These are phyloP conservation scores for Calliopsis andreniformis DNA, from an alignment of 1,140 invertebrate species.

Conservation along the genomic window DNA sequence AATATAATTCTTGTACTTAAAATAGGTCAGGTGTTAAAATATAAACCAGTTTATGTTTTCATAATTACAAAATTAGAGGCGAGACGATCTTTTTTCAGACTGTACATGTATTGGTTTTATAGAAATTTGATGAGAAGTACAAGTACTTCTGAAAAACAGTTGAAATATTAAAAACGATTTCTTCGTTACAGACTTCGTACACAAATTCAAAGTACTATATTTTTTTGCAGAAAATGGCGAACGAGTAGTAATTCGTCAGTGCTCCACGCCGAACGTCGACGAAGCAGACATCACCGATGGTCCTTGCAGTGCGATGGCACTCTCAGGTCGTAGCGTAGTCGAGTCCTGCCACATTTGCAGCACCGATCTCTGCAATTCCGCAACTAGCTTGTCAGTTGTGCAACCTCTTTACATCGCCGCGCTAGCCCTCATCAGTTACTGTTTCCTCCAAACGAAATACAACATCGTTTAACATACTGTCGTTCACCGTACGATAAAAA, in stretches of 20 bases:
- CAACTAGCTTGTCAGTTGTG: slow-evolving; percentile 59
- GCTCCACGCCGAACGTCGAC: slow-evolving; percentile 82
- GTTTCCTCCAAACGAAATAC: slow-evolving; percentile 48
- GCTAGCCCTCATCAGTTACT: slow-evolving; percentile 41
- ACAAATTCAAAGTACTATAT: not conserved
- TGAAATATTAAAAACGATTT: too few relatives aligned
- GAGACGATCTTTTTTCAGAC: too few relatives aligned
- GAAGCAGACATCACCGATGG: slow-evolving; percentile 80
- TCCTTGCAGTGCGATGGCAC: slow-evolving; percentile 78
- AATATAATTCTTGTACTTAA: too few relatives aligned
- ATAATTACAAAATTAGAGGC: too few relatives aligned
- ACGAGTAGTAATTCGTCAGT: slow-evolving; percentile 80
- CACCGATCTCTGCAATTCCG: slow-evolving; percentile 83
- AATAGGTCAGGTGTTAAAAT: too few relatives aligned
- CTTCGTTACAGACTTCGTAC: too few relatives aligned
- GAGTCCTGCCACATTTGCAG: slow-evolving; percentile 82
- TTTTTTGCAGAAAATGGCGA: slow-evolving; percentile 80
- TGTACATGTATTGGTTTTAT: too few relatives aligned
- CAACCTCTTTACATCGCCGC: slow-evolving; percentile 30
- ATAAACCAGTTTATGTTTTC: too few relatives aligned
- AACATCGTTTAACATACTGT: slow-evolving; percentile 26
- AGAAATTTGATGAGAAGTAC: too few relatives aligned
- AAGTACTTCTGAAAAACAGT: too few relatives aligned
- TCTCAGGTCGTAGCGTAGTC: slow-evolving; percentile 80
- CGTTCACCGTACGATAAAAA: too few relatives aligned